phyloP scores from a whole-genome alignment of 2,113 vertebrate species.

The Myotis brandtii region DNA sequence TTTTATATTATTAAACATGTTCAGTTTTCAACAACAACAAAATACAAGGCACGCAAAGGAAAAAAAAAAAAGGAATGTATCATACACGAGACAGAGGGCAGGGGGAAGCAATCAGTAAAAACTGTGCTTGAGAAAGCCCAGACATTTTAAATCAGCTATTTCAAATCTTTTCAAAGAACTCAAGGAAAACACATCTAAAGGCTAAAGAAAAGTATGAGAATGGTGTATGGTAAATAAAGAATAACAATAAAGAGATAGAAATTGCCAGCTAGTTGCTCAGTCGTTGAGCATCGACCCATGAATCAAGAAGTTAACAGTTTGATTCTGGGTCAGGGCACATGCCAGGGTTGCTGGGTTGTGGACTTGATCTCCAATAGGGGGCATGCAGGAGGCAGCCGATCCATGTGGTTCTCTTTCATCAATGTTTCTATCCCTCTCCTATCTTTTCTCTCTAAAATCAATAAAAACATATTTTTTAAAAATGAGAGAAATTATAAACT shows the following conservation, averaged over 20 bases:
- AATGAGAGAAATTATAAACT: not conserved
- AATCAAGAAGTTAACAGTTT: too few species aligned
- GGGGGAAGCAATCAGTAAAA: not conserved
- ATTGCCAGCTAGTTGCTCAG: not conserved
- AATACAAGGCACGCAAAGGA: not conserved
- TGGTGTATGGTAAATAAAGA: not conserved
- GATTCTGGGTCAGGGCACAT: too few species aligned
- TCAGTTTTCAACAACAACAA: conserved; percentile 16
- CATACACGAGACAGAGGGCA: rapidly evolving
- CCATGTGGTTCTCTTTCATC: too few species aligned
- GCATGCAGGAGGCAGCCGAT: too few species aligned
- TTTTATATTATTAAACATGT: not conserved
- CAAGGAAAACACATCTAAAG: conserved; percentile 19
- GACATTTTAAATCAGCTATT: not conserved
- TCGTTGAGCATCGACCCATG: too few species aligned
- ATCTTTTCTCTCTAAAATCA: too few species aligned
- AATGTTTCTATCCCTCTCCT: too few species aligned
- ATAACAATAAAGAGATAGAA: not conserved
- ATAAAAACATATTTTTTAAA: not conserved
- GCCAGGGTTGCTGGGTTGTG: too few species aligned
- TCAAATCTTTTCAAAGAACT: not conserved
- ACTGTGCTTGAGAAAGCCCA: not conserved
- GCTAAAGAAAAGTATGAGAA: not conserved
- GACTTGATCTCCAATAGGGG: too few species aligned
- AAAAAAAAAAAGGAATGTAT: not conserved